phyloP scores from a whole-genome alignment of 2,113 vertebrate species.

The Albula glossodonta region DNA sequence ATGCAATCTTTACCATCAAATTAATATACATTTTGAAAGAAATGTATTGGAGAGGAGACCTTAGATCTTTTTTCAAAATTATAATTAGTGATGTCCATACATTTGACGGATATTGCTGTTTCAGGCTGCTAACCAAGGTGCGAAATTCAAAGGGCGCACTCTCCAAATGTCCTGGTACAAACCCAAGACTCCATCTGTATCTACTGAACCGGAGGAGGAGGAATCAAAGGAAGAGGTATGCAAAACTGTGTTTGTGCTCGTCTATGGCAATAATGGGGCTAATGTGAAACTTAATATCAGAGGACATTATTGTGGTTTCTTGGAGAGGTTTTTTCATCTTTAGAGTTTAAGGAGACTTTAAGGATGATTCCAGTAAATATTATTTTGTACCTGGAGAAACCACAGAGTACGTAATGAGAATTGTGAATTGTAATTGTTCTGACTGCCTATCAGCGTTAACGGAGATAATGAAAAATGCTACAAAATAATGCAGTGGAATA shows the following conservation, averaged over 20 bases:
- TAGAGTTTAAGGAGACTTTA: too few species aligned
- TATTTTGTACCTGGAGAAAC: too few species aligned
- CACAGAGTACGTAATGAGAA: too few species aligned
- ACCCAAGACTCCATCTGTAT: conserved; percentile 88
- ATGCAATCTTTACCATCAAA: background rate
- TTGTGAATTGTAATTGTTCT: too few species aligned
- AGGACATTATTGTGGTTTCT: too few species aligned
- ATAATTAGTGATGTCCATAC: background rate
- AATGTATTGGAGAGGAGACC: background rate
- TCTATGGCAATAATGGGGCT: background rate
- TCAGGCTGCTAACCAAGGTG: conserved; percentile 94
- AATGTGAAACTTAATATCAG: background rate
- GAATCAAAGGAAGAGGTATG: conserved; percentile 89
- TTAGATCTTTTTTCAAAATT: background rate
- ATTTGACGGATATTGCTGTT: conserved; percentile 15
- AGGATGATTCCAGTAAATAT: too few species aligned
- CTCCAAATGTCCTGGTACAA: conserved; percentile 97
- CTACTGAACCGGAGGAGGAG: conserved; percentile 89
- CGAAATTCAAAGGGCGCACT: conserved; percentile 92
- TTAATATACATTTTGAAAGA: background rate
- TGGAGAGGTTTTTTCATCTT: too few species aligned
- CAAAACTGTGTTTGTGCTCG: background rate
- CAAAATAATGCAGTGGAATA: too few species aligned
- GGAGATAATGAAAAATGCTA: too few species aligned
- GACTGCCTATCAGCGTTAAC: too few species aligned